Percentiles rank a stretch among this genome's conserved stretches.
phyloP scores from a whole-genome alignment of 2,888 invertebrate genomes.

The Harpalus rufipes region DNA sequence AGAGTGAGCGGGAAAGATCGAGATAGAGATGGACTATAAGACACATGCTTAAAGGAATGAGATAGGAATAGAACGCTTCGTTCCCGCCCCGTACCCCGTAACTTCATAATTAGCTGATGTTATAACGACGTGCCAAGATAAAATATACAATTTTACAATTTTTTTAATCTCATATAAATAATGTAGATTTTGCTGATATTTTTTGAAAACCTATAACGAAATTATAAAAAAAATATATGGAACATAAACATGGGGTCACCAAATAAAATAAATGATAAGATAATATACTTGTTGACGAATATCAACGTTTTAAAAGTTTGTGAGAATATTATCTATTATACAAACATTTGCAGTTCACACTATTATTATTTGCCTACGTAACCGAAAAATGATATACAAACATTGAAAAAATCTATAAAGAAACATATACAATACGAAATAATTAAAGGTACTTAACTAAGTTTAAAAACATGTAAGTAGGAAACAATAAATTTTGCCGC shows the following conservation, averaged over 20 bases:
- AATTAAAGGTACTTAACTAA: no score
- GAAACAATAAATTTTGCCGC: constrained; percentile 40
- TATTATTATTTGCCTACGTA: constrained; percentile 22
- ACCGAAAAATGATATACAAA: constrained; percentile 14
- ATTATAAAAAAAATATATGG: not conserved
- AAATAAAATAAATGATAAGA: constrained; percentile 59
- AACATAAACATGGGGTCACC: constrained; percentile 50
- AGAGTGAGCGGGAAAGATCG: constrained; percentile 52
- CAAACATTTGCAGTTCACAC: constrained; percentile 17
- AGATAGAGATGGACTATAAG: constrained; percentile 53
- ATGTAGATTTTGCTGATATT: constrained; percentile 3
- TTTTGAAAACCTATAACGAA: not conserved
- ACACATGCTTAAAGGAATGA: constrained; percentile 37
- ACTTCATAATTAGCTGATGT: constrained; percentile 52
- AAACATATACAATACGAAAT: not conserved
- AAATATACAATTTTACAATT: constrained; percentile 30
- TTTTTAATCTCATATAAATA: constrained; percentile 26
- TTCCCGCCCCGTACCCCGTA: constrained; percentile 27
- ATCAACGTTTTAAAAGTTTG: constrained; percentile 19
- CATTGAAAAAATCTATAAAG: not conserved
- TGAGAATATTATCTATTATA: constrained; percentile 49
- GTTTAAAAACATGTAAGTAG: constrained; percentile 8
- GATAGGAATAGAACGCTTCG: constrained; percentile 38
- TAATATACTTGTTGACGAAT: constrained; percentile 52
- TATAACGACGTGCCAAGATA: constrained; percentile 54